These are phyloP conservation scores for Hypolimnas misippus DNA, from an alignment of 2,888 invertebrate genomes.

Conservation along the genomic window DNA sequence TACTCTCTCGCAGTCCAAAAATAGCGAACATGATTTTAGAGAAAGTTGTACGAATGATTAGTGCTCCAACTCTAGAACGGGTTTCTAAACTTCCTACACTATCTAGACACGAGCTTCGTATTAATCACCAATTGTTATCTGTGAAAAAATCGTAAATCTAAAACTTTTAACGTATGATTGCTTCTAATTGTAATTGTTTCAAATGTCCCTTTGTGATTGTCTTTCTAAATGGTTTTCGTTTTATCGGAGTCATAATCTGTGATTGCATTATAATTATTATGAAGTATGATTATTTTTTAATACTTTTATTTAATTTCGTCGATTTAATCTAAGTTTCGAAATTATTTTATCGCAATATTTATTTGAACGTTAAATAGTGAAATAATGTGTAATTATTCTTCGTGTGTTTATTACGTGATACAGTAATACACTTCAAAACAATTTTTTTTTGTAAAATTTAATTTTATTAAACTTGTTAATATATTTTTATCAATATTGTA, in stretches of 20 bases:
- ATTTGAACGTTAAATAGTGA: too few species aligned
- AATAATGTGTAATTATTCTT: too few species aligned
- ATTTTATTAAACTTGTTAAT: too few species aligned
- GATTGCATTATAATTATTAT: too few species aligned
- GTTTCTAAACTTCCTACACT: constrained; percentile 6
- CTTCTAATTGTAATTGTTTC: background rate
- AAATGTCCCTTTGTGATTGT: background rate
- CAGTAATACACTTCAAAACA: too few species aligned
- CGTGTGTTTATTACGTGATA: too few species aligned
- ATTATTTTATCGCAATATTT: too few species aligned
- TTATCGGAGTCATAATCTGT: background rate
- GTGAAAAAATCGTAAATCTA: too few species aligned
- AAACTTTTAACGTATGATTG: background rate
- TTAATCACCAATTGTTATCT: constrained; percentile 11
- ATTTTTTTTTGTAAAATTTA: too few species aligned
- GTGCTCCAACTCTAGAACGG: background rate
- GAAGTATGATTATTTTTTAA: background rate
- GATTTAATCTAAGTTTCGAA: too few species aligned
- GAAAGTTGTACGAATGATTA: constrained; percentile 16
- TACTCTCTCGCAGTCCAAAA: constrained; percentile 21
- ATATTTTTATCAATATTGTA: too few species aligned
- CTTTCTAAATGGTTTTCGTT: background rate
- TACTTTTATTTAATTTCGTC: too few species aligned
- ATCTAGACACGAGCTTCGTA: background rate
- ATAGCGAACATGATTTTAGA: constrained; percentile 16